Conservation (phyloP, 2,888 invertebrate species). For the Ischnura elegans region DNA sequence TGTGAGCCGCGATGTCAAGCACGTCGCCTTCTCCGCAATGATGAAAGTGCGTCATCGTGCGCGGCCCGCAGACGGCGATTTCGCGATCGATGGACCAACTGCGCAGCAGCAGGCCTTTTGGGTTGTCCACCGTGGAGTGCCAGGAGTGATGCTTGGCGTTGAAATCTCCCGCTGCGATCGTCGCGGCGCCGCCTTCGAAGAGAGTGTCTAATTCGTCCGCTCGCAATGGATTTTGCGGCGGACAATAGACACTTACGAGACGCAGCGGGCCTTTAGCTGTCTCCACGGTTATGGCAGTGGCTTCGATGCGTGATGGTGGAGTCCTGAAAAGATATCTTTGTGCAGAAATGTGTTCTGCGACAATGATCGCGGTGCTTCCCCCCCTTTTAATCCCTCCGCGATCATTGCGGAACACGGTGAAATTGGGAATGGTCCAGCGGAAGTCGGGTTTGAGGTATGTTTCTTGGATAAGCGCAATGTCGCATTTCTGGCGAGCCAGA, state of each 20-base stretch:
- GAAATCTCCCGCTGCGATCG: not conserved
- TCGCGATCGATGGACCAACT: not conserved
- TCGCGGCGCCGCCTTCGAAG: not conserved
- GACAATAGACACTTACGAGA: not conserved
- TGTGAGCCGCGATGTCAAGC: not conserved
- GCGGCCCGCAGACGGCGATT: not conserved
- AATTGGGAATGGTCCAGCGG: not conserved
- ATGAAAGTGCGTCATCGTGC: not conserved
- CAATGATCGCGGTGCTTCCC: constrained; percentile 40
- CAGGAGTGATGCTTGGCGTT: not conserved
- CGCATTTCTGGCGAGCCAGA: not conserved
- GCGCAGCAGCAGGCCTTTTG: not conserved
- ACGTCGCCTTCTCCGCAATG: not conserved
- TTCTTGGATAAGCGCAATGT: not conserved
- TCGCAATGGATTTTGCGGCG: not conserved
- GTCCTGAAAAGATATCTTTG: not conserved
- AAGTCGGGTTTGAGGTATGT: not conserved
- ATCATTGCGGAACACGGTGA: not conserved
- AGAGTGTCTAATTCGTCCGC: not conserved
- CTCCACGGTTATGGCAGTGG: not conserved
- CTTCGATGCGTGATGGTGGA: not conserved
- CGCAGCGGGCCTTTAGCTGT: not conserved
- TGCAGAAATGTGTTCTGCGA: not conserved
- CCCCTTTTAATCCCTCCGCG: not conserved
- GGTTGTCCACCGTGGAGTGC: not conserved